These are phyloP conservation scores for Pempheris klunzingeri DNA, from an alignment of 2,797 vertebrate species.

Conservation along the genomic window DNA sequence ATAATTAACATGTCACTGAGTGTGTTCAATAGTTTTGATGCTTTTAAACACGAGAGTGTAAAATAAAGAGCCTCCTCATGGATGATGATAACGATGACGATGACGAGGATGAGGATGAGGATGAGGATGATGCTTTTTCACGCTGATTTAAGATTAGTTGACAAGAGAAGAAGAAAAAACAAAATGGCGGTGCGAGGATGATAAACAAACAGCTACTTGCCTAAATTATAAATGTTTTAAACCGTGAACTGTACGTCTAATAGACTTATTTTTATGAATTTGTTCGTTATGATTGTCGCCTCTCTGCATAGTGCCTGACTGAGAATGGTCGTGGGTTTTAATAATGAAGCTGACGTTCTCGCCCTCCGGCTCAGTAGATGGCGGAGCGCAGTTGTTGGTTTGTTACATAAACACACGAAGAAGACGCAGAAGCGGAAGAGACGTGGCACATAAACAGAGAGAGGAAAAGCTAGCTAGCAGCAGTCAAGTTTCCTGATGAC, in stretches of 20 bases:
- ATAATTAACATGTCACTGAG: not conserved
- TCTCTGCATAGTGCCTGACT: not conserved
- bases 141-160: not conserved
- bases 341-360: not conserved
- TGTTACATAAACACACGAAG: slow-evolving; percentile 21
- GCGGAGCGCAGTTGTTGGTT: not conserved
- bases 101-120: too few species aligned
- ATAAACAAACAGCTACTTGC: not conserved
- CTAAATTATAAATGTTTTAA: not conserved
- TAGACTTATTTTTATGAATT: not conserved
- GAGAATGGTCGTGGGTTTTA: not conserved
- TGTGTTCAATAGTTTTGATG: not conserved
- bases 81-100: not conserved
- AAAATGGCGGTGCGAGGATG: not conserved
- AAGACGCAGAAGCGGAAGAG: slow-evolving; percentile 74
- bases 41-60: not conserved
- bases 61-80: not conserved
- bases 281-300: not conserved
- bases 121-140: not conserved
- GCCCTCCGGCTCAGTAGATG: slow-evolving; percentile 49
- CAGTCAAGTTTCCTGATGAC: slow-evolving; percentile 52
- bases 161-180: slow-evolving; percentile 11
- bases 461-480: slow-evolving; percentile 54
- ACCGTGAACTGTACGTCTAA: not conserved
- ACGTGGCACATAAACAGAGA: slow-evolving; percentile 82